phyloP scores from a whole-genome alignment of 2,797 vertebrate species.

The Chrysocyon brachyurus region DNA sequence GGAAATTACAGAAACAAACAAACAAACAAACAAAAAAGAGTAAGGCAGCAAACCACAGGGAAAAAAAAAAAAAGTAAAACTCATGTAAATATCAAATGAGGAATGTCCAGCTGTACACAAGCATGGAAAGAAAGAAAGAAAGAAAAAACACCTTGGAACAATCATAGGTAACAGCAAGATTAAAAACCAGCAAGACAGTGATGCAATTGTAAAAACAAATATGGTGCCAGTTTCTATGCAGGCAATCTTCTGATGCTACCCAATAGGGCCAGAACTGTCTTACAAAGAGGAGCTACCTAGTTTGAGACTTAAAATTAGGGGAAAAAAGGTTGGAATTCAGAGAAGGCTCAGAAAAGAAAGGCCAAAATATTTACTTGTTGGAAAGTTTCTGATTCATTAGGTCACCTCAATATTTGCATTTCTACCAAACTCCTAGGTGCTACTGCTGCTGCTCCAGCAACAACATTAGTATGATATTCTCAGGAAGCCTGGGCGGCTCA shows the following conservation, averaged over 20 bases:
- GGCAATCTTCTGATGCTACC: neutral
- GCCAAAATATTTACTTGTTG: neutral
- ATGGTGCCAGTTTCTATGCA: neutral
- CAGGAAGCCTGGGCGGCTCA: neutral
- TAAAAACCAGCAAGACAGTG: neutral
- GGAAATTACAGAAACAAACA: slow-evolving; percentile 62
- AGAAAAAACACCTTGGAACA: neutral
- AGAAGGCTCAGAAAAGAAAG: neutral
- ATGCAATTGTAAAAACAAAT: neutral
- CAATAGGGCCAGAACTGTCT: neutral
- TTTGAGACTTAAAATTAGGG: neutral
- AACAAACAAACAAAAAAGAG: slow-evolving; percentile 49
- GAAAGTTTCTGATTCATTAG: neutral
- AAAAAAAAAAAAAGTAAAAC: neutral
- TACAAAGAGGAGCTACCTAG: neutral
- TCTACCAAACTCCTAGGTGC: neutral
- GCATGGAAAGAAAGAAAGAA: neutral
- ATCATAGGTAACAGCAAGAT: neutral
- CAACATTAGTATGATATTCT: neutral
- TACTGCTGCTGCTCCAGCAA: neutral
- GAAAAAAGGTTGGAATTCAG: neutral
- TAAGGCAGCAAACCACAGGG: neutral
- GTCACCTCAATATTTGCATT: neutral
- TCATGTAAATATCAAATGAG: neutral
- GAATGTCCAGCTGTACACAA: neutral